Evolutionary conservation across 2,113 vertebrate species (phyloP), one percentile per base, ranked within the genome.

Genomic region (Ammodytes marinus): DNA sequence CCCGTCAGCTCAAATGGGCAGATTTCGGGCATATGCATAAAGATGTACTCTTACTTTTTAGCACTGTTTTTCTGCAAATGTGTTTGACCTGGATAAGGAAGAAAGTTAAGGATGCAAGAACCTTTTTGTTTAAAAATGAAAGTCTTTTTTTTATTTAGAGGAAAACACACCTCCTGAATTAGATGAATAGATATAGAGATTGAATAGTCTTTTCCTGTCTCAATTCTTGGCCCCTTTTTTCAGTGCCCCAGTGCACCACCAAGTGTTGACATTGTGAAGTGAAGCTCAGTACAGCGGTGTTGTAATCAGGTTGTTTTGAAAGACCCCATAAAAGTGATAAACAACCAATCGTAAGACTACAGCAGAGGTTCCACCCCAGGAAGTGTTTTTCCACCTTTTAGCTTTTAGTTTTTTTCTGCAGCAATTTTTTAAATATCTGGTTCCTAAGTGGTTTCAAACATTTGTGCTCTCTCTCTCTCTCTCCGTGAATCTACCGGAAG

Each of bases 21-120:
- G 97, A 97, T 87, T 98, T 98, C 6, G 97, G 2, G 97, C 37
- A 97, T 97, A 1, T 97, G 97, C 78, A 95, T 98, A 86, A 96
- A 92, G 79, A 96, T 97, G 93, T 94, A 96, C 73, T 82, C 88
- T 86, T 5, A 0, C 17, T 5, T 39, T 11, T 4, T 10, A 46
- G n/a, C 7, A 50, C 54, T 45, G 60, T 46, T n/a, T 59, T 74
- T 55, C 61, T 37, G 27, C 7, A 45, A 27, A 55, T 39, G 47
- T 37, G 13, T n/a, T 11, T 2, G 0, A 12, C 2, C 4, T 58
- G 40, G 11, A 46, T 35, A 35, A 19, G 3, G 10, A 17, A 37
- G 35, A 9, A 10, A 35, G 40, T 49, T 27, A 0, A 2, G 10
- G 52, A 55, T 12, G 0, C 12, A 1, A 2, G 39, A 37, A 13